phyloP scores from a whole-genome alignment of 2,113 vertebrate genomes.

The Paracanthobrama guichenoti region DNA sequence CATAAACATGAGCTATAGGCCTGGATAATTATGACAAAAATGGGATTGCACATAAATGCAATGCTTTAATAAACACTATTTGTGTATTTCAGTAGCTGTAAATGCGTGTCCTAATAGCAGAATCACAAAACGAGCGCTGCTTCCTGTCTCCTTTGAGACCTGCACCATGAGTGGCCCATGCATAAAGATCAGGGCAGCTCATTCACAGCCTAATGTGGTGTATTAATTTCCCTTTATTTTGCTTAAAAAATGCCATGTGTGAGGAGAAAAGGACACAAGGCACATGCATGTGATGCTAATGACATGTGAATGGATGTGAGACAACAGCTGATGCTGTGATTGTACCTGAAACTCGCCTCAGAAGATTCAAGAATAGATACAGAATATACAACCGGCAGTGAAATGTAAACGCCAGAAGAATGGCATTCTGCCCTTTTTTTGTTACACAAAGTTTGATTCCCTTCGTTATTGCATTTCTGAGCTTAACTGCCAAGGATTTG shows the following conservation, averaged over 20 bases:
- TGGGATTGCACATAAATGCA: background rate
- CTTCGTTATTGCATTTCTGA: background rate
- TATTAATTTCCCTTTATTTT: conserved; percentile 41
- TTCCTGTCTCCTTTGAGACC: background rate
- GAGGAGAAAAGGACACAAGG: conserved; percentile 16
- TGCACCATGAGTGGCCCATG: conserved; percentile 33
- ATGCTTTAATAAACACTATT: background rate
- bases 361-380: too few species aligned
- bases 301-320: background rate
- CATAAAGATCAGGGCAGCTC: conserved; percentile 51
- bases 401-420: too few species aligned
- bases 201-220: conserved; percentile 44
- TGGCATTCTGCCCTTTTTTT: background rate
- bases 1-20: background rate
- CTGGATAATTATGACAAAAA: background rate
- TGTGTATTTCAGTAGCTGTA: background rate
- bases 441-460: background rate
- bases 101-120: conserved; percentile 7
- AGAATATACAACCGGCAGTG: too few species aligned
- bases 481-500: background rate
- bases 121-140: background rate
- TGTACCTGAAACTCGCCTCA: background rate
- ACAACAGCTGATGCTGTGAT: too few species aligned
- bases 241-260: conserved; percentile 48
- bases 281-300: conserved; percentile 40